Conservation (phyloP, 1,140 invertebrate genomes). For the Drosophila pachea region DNA sequence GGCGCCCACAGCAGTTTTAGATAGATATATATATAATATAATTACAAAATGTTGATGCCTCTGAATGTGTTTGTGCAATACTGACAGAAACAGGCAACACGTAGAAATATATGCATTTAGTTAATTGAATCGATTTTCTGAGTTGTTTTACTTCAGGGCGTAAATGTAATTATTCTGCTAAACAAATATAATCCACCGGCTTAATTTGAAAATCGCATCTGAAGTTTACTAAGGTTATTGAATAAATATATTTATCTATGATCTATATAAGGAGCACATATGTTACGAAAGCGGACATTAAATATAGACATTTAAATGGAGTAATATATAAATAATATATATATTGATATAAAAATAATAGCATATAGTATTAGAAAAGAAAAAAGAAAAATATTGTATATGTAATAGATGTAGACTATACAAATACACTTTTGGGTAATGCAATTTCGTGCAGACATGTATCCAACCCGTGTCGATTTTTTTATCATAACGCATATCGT, state of each 20-base stretch:
- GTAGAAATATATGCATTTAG: too few relatives aligned
- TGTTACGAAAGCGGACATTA: constrained; percentile 36
- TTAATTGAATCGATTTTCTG: constrained; percentile 3
- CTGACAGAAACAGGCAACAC: too few relatives aligned
- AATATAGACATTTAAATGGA: not conserved
- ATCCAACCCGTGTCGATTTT: not conserved
- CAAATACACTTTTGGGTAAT: too few relatives aligned
- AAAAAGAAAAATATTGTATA: not conserved
- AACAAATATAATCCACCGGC: too few relatives aligned
- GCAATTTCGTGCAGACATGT: too few relatives aligned
- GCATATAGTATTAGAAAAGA: too few relatives aligned
- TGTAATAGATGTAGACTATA: not conserved
- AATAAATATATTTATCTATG: too few relatives aligned
- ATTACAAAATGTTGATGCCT: not conserved
- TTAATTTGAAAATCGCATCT: too few relatives aligned
- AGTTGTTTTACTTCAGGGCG: constrained; percentile 23
- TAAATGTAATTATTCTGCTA: constrained; percentile 16
- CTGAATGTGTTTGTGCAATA: too few relatives aligned
- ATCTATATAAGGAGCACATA: constrained; percentile 62
- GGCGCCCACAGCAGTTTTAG: not conserved
- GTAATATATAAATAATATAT: too few relatives aligned
- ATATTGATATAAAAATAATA: too few relatives aligned
- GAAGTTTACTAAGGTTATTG: constrained; percentile 34
- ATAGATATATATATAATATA: constrained; percentile 6
- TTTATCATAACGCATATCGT: not conserved